phyloP scores from a whole-genome alignment of 2,888 invertebrate genomes.

The Macrophya alboannulata region DNA sequence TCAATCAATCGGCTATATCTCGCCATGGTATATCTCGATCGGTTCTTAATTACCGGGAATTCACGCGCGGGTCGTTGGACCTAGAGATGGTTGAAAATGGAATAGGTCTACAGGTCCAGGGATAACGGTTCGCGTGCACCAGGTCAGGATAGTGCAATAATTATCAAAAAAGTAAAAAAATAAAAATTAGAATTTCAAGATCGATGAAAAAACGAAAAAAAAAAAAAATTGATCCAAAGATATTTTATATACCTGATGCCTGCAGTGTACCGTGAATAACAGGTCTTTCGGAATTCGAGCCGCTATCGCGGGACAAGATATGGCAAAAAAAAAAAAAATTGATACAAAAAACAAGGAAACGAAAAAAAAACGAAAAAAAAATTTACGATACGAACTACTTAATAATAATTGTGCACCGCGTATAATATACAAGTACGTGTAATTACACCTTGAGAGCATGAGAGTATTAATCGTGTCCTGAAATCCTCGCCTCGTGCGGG shows the following conservation, averaged over 20 bases:
- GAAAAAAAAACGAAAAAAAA: not conserved
- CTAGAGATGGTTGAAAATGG: not conserved
- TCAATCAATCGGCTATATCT: slow-evolving; percentile 49
- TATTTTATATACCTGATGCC: not conserved
- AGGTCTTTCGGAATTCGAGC: not conserved
- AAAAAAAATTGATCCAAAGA: not conserved
- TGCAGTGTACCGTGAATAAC: not conserved
- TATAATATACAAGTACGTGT: not conserved
- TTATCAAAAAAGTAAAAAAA: not conserved
- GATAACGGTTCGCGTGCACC: slow-evolving; percentile 40
- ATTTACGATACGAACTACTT: not conserved
- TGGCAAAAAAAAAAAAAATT: not conserved
- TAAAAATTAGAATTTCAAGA: not conserved
- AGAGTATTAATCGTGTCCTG: slow-evolving; percentile 20
- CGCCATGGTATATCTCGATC: slow-evolving; percentile 33
- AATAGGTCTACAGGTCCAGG: not conserved
- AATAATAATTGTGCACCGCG: not conserved
- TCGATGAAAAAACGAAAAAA: not conserved
- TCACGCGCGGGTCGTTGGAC: slow-evolving; percentile 48
- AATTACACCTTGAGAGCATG: slow-evolving; percentile 1
- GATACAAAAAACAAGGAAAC: not conserved
- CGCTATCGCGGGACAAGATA: not conserved
- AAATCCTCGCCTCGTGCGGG: slow-evolving; percentile 6
- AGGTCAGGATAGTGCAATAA: slow-evolving; percentile 5
- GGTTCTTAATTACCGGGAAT: slow-evolving; percentile 44